Evolutionary conservation across 2,113 vertebrate genomes (phyloP).

Genomic region (Cheilinus undulatus): DNA sequence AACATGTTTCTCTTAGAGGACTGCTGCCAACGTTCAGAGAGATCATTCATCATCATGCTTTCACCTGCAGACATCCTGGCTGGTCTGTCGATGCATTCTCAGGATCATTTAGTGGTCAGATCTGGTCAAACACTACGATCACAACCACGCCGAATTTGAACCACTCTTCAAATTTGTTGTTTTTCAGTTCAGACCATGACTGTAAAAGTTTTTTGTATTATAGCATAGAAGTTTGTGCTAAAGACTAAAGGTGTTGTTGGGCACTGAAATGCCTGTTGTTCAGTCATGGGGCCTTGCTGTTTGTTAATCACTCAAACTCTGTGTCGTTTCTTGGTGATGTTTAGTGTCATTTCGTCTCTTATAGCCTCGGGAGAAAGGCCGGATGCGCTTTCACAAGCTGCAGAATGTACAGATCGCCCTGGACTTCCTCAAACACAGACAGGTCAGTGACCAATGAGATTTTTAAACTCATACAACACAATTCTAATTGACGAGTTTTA

Average conservation of each 20-base stretch:
- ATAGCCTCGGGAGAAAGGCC: conserved; percentile 94
- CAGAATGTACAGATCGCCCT: conserved; percentile 98
- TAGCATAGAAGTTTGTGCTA: conserved; percentile 17
- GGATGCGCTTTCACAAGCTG: conserved; percentile 98
- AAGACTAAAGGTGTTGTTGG: conserved; percentile 1
- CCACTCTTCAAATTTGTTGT: conserved; percentile 58
- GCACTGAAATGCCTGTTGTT: conserved; percentile 30
- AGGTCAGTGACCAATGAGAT: conserved; percentile 84
- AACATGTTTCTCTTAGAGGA: background rate
- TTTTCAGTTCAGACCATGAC: conserved; percentile 45
- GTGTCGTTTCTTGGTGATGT: conserved; percentile 4
- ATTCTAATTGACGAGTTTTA: too few species aligned
- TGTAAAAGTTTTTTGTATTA: conserved; percentile 8
- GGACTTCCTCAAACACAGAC: conserved; percentile 95
- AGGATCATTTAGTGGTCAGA: conserved; percentile 24
- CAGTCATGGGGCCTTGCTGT: conserved; percentile 44
- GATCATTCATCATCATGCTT: conserved; percentile 62
- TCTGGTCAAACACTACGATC: conserved; percentile 29
- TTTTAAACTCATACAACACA: too few species aligned
- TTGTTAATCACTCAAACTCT: background rate
- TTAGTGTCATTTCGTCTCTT: conserved; percentile 15
- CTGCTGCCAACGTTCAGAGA: conserved; percentile 1
- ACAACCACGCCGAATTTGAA: conserved; percentile 50
- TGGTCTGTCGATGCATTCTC: conserved; percentile 47
- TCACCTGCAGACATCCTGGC: conserved; percentile 60